A percentile compares a stretch with the other conserved stretches of the same genome.
Evolutionary conservation across 1,140 invertebrate species (phyloP).

Genomic region (Augochlora pura): DNA sequence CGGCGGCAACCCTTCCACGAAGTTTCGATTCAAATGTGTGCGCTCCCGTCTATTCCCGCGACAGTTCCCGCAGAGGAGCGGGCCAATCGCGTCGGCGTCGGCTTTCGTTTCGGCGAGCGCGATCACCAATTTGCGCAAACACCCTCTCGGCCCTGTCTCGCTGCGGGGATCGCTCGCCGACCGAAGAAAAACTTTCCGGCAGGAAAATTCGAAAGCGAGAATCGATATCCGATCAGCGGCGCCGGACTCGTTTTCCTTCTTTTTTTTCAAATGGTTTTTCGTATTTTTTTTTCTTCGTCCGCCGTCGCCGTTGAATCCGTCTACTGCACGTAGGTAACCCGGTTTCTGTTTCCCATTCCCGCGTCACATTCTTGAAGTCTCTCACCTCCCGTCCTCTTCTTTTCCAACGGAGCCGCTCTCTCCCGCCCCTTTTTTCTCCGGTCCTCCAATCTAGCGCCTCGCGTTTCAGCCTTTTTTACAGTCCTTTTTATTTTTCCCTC

Average conservation of each 20-base stretch:
- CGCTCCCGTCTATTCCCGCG: neutral
- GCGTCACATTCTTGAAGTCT: no score
- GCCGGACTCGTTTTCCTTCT: neutral
- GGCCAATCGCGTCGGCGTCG: neutral
- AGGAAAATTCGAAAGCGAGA: neutral
- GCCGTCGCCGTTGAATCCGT: neutral
- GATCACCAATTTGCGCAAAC: neutral
- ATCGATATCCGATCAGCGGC: constrained; percentile 3
- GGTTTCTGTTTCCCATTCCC: no score
- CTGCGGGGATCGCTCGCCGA: neutral
- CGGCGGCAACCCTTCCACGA: constrained; percentile 3
- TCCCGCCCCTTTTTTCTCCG: neutral
- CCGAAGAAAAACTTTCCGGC: neutral
- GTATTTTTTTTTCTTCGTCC: no score
- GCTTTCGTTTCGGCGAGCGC: neutral
- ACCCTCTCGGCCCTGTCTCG: neutral
- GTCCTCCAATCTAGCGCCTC: no score
- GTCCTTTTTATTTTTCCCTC: no score
- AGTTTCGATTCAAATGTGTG: constrained; percentile 4
- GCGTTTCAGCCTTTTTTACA: no score
- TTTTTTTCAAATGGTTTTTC: neutral
- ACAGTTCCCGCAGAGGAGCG: neutral
- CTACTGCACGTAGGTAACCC: neutral
- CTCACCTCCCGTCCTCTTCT: neutral
- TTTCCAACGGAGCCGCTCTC: neutral